phyloP scores from a whole-genome alignment of 2,888 invertebrate species.

The Helobdella robusta region DNA sequence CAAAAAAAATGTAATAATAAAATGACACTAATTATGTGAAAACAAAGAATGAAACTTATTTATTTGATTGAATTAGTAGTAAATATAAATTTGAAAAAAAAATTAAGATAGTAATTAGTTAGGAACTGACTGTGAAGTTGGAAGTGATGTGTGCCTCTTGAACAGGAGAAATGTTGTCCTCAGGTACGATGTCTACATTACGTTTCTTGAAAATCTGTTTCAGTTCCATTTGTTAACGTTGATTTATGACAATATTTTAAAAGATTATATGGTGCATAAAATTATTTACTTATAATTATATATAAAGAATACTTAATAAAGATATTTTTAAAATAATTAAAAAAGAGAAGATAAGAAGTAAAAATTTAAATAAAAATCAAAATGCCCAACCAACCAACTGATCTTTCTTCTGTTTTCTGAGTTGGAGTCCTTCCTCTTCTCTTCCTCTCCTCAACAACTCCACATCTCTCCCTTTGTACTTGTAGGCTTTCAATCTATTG shows the following conservation, averaged over 20 bases:
- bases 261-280: not conserved
- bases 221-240: constrained; percentile 4
- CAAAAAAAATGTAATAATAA: too few relatives aligned
- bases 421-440: constrained; percentile 90
- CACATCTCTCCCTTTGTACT: constrained; percentile 73
- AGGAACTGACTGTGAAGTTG: constrained; percentile 9
- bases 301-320: too few relatives aligned
- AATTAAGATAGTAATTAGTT: not conserved
- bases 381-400: constrained; percentile 66
- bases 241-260: constrained; percentile 13
- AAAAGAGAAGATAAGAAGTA: too few relatives aligned
- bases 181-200: constrained; percentile 13
- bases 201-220: constrained; percentile 24
- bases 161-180: constrained; percentile 11
- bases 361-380: too few relatives aligned
- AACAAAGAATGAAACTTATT: not conserved
- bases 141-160: constrained; percentile 18
- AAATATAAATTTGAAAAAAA: not conserved
- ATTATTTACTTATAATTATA: not conserved
- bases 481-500: constrained; percentile 61
- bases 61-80: not conserved
- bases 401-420: constrained; percentile 87
- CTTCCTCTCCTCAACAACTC: constrained; percentile 80
- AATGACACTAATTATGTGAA: too few relatives aligned
- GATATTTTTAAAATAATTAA: too few relatives aligned